Evolutionary conservation across 2,797 vertebrate genomes (phyloP).

Genomic region (Borostomias antarcticus): DNA sequence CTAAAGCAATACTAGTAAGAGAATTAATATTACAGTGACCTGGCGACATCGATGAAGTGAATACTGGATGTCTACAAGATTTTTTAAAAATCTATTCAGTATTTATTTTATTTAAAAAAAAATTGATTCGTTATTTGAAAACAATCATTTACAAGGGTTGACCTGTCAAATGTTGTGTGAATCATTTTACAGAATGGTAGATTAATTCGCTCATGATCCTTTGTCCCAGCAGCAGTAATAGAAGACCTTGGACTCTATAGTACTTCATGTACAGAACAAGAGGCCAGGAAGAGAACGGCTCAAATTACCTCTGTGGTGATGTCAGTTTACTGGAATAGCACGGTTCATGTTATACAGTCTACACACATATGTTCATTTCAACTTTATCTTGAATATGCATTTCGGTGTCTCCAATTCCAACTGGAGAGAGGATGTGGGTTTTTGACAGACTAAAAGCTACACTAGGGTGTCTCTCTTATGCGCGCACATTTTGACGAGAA

Average conservation of each 20-base stretch:
- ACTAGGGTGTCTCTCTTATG: constrained; percentile 27
- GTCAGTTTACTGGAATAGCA: constrained; percentile 18
- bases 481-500: constrained; percentile 20
- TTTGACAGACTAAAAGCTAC: constrained; percentile 58
- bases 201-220: neutral
- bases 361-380: constrained; percentile 24
- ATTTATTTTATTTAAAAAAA: too few relatives aligned
- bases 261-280: neutral
- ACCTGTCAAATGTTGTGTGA: too few relatives aligned
- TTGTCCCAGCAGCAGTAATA: neutral
- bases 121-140: too few relatives aligned
- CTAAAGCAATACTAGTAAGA: neutral
- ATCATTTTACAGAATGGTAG: neutral
- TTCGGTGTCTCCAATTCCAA: constrained; percentile 55
- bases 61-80: too few relatives aligned
- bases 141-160: too few relatives aligned
- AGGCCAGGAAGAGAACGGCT: constrained; percentile 10
- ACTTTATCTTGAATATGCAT: constrained; percentile 45
- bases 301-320: constrained; percentile 14
- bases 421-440: constrained; percentile 55
- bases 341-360: constrained; percentile 2
- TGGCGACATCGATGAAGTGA: neutral
- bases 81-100: too few relatives aligned
- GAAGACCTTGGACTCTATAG: constrained; percentile 5
- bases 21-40: neutral